Evolutionary conservation across 2,888 invertebrate genomes (phyloP).

Genomic region (Xylophagus ater): DNA sequence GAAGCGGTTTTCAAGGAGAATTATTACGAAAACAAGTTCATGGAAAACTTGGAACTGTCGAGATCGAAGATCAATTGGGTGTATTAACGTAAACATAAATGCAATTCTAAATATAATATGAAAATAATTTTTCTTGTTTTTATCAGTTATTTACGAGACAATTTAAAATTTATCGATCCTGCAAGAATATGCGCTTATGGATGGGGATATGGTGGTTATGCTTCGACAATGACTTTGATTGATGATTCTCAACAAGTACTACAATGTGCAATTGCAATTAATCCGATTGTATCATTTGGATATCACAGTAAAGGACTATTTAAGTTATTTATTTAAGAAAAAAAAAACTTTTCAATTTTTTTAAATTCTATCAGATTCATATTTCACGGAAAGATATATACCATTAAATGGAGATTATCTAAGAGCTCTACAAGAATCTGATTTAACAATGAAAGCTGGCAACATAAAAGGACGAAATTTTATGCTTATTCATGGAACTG

Average conservation of each 20-base stretch:
- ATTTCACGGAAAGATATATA: constrained; percentile 83
- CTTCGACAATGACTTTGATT: constrained; percentile 68
- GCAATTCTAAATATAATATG: neutral
- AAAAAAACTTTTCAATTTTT: neutral
- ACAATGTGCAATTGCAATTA: constrained; percentile 73
- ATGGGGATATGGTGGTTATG: constrained; percentile 77
- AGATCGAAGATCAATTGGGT: constrained; percentile 67
- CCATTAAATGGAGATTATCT: constrained; percentile 62
- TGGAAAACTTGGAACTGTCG: constrained; percentile 57
- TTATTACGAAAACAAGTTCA: constrained; percentile 60
- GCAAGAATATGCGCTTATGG: constrained; percentile 77
- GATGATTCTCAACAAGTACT: constrained; percentile 65
- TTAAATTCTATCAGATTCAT: constrained; percentile 52
- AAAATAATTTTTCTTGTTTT: neutral
- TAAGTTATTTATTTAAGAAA: neutral
- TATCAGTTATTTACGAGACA: constrained; percentile 60
- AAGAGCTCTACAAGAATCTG: constrained; percentile 61
- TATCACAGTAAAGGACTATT: constrained; percentile 55
- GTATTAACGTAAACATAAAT: constrained; percentile 46
- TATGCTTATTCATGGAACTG: constrained; percentile 69
- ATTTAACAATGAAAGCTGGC: constrained; percentile 66
- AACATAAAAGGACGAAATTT: constrained; percentile 59
- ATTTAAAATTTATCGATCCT: constrained; percentile 70
- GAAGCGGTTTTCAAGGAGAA: constrained; percentile 76
- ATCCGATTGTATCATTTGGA: constrained; percentile 76